phyloP scores from a whole-genome alignment of 2,797 vertebrate species.

The Syngnathus rostellatus region DNA sequence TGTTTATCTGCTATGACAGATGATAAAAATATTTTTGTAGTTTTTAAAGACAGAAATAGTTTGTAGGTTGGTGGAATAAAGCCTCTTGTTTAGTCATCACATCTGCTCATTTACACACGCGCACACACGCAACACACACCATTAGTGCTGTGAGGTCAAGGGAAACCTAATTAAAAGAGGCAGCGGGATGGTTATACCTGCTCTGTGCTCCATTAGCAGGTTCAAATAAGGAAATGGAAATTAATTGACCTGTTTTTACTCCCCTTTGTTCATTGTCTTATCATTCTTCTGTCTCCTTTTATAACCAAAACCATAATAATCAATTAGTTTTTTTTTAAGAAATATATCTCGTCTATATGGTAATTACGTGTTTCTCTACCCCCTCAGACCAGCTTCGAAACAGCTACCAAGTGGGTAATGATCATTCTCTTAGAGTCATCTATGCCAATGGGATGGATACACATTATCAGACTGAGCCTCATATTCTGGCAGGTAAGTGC shows the following conservation, averaged over 20 bases:
- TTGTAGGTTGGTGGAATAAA: not conserved
- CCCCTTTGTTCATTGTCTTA: not conserved
- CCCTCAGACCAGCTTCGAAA: constrained; percentile 86
- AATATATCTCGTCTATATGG: not conserved
- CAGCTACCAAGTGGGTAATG: constrained; percentile 92
- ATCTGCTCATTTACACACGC: not conserved
- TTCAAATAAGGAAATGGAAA: constrained; percentile 23
- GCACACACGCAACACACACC: constrained; percentile 6
- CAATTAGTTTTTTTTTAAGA: constrained; percentile 4
- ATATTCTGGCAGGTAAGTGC: constrained; percentile 78
- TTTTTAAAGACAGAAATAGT: not conserved
- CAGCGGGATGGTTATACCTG: constrained; percentile 27
- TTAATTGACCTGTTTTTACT: constrained; percentile 19
- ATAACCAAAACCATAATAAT: not conserved
- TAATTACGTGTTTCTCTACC: not conserved
- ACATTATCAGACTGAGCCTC: constrained; percentile 92
- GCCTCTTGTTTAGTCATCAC: not conserved
- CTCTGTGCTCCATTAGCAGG: constrained; percentile 35
- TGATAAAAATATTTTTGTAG: not conserved
- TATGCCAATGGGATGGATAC: constrained; percentile 95
- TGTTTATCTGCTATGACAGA: not conserved
- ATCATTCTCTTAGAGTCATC: constrained; percentile 88
- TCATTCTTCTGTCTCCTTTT: constrained; percentile 1
- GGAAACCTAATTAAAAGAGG: constrained; percentile 37
- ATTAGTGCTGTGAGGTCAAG: constrained; percentile 32